Evolutionary conservation across 2,113 vertebrate genomes (phyloP), one percentile per base, ranked within the genome.

Genomic region (Melanotaenia duboulayi): DNA sequence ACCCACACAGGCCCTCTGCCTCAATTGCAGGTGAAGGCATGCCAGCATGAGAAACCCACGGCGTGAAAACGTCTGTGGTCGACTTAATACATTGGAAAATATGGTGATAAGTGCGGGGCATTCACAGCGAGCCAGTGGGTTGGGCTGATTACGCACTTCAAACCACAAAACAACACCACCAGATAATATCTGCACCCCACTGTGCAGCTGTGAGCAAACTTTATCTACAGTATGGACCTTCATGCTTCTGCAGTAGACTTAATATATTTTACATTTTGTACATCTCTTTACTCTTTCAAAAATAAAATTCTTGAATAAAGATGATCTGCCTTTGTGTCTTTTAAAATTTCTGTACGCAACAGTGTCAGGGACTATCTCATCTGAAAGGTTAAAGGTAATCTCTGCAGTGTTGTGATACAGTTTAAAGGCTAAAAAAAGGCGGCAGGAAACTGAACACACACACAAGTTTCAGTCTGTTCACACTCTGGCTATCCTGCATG

Each of bases 1-100:
- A 28, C 55, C 11, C 6, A 8, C 2, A 1, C 22, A 37, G 24
- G 22, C 35, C 39, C 32, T 14, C n/a, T 24, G 62, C 12, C 32
- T 2, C 28, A 12, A 46, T 50, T 10, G 67, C 81, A 84, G 82
- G 77, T 80, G 77, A 46, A 60, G 48, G 7, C 76, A 95, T 94
- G 94, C 88, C 92, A 94, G 93, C 90, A 90, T 94, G 93, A 94
- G 94, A 92, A 91, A 91, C 93, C 92, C 91, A 7, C 71, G 49
- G 76, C n/a, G 76, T 79, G 76, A 78, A 72, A 79, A 72, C 24
- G 85, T 74, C 82, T 83, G 80, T n/a, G 84, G 81, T 82, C 51
- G 39, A 65, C 51, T 83, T 79, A 74, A 72, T 74, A 52, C 40
- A 17, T 74, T 72, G 70, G 59, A 74, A 83, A 81, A 85, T 66